Base-by-base conservation (phyloP, 2,113 vertebrate species). In the Vulpes lagopus region DNA sequence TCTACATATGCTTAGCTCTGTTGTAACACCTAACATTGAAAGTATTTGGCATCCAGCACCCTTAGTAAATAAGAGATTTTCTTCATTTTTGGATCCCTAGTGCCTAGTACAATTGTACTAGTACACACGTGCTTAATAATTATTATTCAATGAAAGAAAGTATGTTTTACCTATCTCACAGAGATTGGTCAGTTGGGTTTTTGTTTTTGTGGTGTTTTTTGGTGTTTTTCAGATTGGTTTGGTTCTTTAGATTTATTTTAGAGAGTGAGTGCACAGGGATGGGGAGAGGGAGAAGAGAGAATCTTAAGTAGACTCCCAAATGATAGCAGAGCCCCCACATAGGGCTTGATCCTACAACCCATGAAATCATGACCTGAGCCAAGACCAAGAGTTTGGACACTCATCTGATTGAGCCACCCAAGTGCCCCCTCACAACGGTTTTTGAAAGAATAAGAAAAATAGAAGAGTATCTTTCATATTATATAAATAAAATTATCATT, bases 401-500 rank as follows among this genome's bases (percentile, higher is more conserved):
- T 43, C 43, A 43, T 43, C 43, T 43, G 43, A 43, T 43, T 43
- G 43, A 43, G 43, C 43, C 43, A 43, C 43, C 43, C 43, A 43
- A 43, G 43, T 43, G 43, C 43, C 43, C 43, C 43, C 7, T 43
- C 43, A 43, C 43, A 43, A 43, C 7, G 6, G 43, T 43, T 43
- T 94, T 84, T 35, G 6, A 95, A 91, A 84, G 86, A 84, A n/a
- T 86, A 17, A 90, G 76, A 74, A 67, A 76, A 90, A 86, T 85
- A 89, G 84, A 67, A 93, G 65, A 92, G 19, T 84, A 12, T 79
- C 51, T 82, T 86, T 94, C 23, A 62, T 80, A 27, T 60, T 92
- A 96, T 89, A 65, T 94, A 96, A 92, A 91, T 91, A 57, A 23
- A 78, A 82, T 32, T 80, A 49, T 67, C 62, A 83, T 96, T 84